Base-by-base conservation (phyloP, 2,797 vertebrate genomes). In the Macropus fuliginosus region DNA sequence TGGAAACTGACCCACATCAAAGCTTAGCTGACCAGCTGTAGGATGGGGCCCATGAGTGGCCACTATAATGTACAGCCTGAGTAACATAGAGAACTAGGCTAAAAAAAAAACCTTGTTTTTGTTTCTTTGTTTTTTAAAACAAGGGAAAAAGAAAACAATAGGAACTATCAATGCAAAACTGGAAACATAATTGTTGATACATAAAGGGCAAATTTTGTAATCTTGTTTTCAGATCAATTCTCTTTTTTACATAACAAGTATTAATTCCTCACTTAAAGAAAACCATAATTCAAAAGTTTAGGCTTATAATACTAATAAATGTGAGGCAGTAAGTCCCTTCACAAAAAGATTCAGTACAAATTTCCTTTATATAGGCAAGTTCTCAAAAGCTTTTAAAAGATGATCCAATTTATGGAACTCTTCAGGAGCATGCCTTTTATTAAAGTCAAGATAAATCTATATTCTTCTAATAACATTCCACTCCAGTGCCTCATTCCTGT, bases 61-160 rank as follows among this genome's bases (percentile, higher is more conserved):
- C 40, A 87, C 10, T 87, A 27, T 87, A 40, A 27, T 3, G 24
- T 87, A 46, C 40, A 87, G 18, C 74, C 40, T 11, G 31, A 87
- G 18, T 3, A 40, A 81, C 8, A 46, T 6, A 11, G 31, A 34
- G 59, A 62, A 31, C 31, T 34, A 62, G 59, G 31, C 59, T 62
- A 13, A 12, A 62, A 62, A 62, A 46, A 87, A 81, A 81, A 46
- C 3, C 62, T 66, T 87, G 8, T 27, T 46, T 46, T 40, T 21
- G 16, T 91, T 91, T 94, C 40, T 66, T 95, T 95, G 4, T 91
- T 91, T 92, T 97, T 97, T 92, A 97, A 92, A 46, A 93, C 29
- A 87, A 91, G 5, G 81, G 55, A 97, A 96, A 95, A 31, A 4
- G 34, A 94, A 62, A 89, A 91, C 13, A 87, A 94, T 40, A 0